Base-by-base conservation (phyloP, 23 tunicate species). In the Pegea sp. region DNA sequence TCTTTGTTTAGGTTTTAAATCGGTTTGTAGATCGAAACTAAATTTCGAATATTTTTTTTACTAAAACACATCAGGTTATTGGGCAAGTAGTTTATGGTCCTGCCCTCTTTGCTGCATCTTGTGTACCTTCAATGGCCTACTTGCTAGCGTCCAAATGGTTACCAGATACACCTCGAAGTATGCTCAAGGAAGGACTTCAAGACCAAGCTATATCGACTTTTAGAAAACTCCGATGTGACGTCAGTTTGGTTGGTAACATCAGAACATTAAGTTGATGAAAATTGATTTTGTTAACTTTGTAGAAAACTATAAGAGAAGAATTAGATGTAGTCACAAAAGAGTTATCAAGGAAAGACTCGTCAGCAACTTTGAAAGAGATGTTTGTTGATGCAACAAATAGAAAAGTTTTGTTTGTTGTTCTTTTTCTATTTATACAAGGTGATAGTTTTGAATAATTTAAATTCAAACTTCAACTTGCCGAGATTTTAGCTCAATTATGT, bases 161-260 rank as follows among this genome's bases (percentile, higher is more conserved):
- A 19, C 93, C 93, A 31, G 81, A 81, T 32, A 64, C 93, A 11
- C 93, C 93, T 1, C 66, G 70, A 16, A 68, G 67, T 50, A 67
- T 81, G 16, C 43, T 84, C 28, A 34, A 60, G 19, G 42, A 46
- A 25, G 71, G 71, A 19, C 73, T 63, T 13, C 56, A 43, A 30
- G 52, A 54, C 26, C 33, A 46, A 32, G 95, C 95, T 20, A 24
- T 65, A 7, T 4, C 24, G 6, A 68, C 73, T 30, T 62, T 84
- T 28, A 46, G 49, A 38, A 67, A 62, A 31, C 56, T 84, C 7
- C 48, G 93, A 48, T 1, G 28, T 2, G 27, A 58, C 20, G 20
- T 26, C 1, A 16, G 59, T 1, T 58, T 61, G 68, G 86, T 73
- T 25, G 59, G 11, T 44, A 18, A 56, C 0, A 0, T 0, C 1